Base-by-base conservation (phyloP, 2,797 vertebrate genomes). In the Megalops cyprinoides region DNA sequence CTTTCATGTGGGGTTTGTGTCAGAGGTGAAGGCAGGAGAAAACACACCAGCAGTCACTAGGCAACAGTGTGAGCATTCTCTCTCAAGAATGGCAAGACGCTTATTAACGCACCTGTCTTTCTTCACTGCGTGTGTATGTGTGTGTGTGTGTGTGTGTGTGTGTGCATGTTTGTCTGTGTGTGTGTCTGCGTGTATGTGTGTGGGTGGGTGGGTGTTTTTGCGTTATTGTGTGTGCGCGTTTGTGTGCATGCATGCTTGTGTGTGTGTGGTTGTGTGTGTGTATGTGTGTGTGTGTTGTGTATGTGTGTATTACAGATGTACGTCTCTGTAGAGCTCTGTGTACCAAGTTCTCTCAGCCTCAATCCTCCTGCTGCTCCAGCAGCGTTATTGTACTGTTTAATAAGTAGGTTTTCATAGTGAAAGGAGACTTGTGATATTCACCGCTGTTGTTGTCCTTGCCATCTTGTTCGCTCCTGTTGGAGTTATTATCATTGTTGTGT, bases 61-160 rank as follows among this genome's bases (percentile, higher is more conserved):
- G 96, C 95, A 94, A 95, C 95, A 86, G 87, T 85, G 87, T 85
- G 83, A 90, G 91, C 83, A 4, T 92, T 92, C 84, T 84, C 85
- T 89, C 89, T 88, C 67, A 76, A 79, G 90, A 93, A 86, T 94
- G 92, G 93, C 90, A 92, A 93, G 87, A 88, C 96, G 94, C 95
- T 87, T 91, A 90, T 93, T 93, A 93, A 96, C 96, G 95, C 95
- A 95, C 93, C 93, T 94, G 94, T 96, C 96, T 95, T 94, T 95
- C 94, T 93, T 74, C 44, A 20, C 83, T 87, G 84, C 84, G 82
- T 81, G 42, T 81, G 62, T 48, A 79, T 75, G 56, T 60, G 56
- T 39, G 48, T 81, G 65, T 42, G 23, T 53, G 48, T 51, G 73
- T 67, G 62, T 10, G 2, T 55, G 49, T 51, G 67, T 42, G 28